Conservation (phyloP, 2,888 invertebrate species). For the Pharmacophagus antenor region DNA sequence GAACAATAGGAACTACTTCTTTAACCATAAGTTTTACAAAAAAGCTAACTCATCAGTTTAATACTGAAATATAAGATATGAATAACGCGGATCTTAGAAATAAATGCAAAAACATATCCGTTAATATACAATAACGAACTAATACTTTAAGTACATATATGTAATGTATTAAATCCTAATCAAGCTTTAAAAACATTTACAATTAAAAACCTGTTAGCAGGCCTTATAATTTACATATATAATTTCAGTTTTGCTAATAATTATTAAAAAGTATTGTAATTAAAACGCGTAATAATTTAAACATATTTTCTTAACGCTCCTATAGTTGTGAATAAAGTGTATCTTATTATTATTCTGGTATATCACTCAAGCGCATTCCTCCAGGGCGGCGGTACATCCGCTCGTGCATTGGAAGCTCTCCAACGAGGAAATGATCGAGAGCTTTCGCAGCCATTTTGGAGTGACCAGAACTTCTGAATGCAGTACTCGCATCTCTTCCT, state of each 20-base stretch:
- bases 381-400: slow-evolving; percentile 85
- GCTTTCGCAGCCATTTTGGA: slow-evolving; percentile 83
- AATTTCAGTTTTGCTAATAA: background rate
- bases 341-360: slow-evolving; percentile 67
- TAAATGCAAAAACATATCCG: slow-evolving; percentile 26
- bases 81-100: slow-evolving; percentile 21
- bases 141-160: slow-evolving; percentile 32
- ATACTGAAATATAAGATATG: slow-evolving; percentile 26
- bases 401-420: slow-evolving; percentile 86
- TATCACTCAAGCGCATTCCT: slow-evolving; percentile 80
- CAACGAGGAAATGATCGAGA: slow-evolving; percentile 86
- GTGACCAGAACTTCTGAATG: slow-evolving; percentile 91
- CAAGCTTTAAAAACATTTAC: slow-evolving; percentile 2
- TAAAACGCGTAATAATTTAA: background rate
- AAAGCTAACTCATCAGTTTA: slow-evolving; percentile 25
- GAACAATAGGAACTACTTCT: slow-evolving; percentile 21
- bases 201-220: slow-evolving; percentile 41
- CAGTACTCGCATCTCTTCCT: slow-evolving; percentile 90
- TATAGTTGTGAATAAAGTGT: background rate
- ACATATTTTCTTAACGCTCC: too few species aligned
- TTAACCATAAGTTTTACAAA: slow-evolving; percentile 2
- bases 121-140: slow-evolving; percentile 36
- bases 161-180: slow-evolving; percentile 30
- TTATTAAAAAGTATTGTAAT: background rate
- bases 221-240: slow-evolving; percentile 11